A percentile compares a stretch with the other conserved stretches of the same genome.
phyloP scores from a whole-genome alignment of 2,113 vertebrate genomes.

The Macroglossus sobrinus region DNA sequence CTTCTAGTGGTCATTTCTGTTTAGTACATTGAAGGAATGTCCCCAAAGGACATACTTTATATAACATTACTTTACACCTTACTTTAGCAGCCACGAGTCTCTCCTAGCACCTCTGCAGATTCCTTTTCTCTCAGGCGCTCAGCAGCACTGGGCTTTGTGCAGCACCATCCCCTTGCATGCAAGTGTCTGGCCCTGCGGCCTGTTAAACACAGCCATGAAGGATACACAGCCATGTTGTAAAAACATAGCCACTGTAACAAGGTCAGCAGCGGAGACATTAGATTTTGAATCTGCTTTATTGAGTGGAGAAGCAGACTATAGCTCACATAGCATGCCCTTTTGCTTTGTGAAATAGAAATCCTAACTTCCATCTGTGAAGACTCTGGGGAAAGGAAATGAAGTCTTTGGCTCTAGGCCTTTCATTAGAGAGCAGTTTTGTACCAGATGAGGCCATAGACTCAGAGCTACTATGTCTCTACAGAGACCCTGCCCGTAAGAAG shows the following conservation, averaged over 20 bases:
- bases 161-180: neutral
- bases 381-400: conserved; percentile 53
- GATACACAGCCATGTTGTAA: neutral
- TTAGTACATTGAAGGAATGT: neutral
- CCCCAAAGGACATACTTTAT: too few relatives aligned
- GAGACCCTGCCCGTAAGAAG: neutral
- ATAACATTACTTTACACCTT: too few relatives aligned
- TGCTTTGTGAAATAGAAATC: conserved; percentile 46
- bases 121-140: neutral
- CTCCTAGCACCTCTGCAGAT: neutral
- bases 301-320: neutral
- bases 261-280: conserved; percentile 18
- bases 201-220: conserved; percentile 17
- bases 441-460: conserved; percentile 47
- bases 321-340: neutral
- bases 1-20: neutral
- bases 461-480: neutral
- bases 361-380: conserved; percentile 27
- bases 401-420: conserved; percentile 36
- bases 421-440: conserved; percentile 31
- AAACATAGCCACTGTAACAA: neutral
- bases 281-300: conserved; percentile 49
- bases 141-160: neutral
- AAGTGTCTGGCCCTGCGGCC: neutral
- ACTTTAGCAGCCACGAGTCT: neutral